Conservation (phyloP, 2,797 vertebrate genomes). For the Tenualosa thibaudeaui region DNA sequence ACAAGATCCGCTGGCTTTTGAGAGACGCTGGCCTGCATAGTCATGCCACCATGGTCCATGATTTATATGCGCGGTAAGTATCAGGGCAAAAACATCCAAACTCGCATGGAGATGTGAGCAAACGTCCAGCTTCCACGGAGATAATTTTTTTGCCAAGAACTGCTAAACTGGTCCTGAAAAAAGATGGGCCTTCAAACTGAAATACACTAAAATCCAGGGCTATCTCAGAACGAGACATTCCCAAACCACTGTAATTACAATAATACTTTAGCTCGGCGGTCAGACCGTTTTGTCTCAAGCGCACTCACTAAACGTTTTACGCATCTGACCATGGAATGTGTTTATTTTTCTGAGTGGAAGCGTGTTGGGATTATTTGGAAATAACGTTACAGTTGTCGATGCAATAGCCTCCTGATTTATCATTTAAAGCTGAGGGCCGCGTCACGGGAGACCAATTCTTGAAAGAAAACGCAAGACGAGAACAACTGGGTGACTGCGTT, state of each 20-base stretch:
- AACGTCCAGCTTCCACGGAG: neutral
- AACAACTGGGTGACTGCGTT: neutral
- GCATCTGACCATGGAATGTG: neutral
- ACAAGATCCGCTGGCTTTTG: neutral
- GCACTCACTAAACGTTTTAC: neutral
- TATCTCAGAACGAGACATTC: neutral
- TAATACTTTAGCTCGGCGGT: neutral
- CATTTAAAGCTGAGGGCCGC: neutral
- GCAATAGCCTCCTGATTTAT: neutral
- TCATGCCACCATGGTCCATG: neutral
- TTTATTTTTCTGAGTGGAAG: conserved; percentile 12
- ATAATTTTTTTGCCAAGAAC: neutral
- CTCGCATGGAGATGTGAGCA: neutral
- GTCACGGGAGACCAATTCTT: neutral
- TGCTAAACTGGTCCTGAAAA: neutral
- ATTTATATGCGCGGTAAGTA: conserved; percentile 9
- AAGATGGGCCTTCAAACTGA: neutral
- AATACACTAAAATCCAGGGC: neutral
- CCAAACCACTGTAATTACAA: conserved; percentile 23
- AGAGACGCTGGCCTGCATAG: neutral
- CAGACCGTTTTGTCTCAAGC: neutral
- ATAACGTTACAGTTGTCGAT: neutral
- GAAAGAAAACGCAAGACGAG: neutral
- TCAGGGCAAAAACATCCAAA: conserved; percentile 18
- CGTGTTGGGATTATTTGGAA: neutral